Percentiles rank a stretch among this genome's conserved stretches.
Conservation (phyloP, 2,113 vertebrate species). For the Rafetus swinhoei region DNA sequence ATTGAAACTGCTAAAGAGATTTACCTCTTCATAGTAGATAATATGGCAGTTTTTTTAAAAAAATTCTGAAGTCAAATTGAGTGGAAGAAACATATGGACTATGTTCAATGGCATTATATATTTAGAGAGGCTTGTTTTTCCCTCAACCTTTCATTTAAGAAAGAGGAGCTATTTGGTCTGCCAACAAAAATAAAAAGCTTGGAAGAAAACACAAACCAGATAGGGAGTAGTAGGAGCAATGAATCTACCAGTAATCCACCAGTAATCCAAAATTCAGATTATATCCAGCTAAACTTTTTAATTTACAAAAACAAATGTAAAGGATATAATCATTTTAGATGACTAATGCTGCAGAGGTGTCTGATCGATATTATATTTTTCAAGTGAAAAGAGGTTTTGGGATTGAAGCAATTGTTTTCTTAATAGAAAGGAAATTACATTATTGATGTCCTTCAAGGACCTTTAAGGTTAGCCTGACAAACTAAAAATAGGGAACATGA, state of each 20-base stretch:
- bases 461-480: slow-evolving; percentile 1
- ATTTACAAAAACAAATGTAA: neutral
- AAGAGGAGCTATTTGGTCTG: neutral
- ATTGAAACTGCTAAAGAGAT: neutral
- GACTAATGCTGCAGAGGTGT: neutral
- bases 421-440: slow-evolving; percentile 24
- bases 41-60: neutral
- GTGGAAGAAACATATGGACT: neutral
- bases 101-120: neutral
- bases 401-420: neutral
- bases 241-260: neutral
- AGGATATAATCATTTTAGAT: neutral
- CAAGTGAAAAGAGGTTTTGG: neutral
- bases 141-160: neutral
- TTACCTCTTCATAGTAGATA: neutral
- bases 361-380: neutral
- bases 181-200: neutral
- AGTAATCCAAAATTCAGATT: neutral
- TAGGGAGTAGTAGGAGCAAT: neutral
- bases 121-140: neutral
- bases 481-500: neutral
- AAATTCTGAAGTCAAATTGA: neutral
- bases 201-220: neutral
- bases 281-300: neutral
- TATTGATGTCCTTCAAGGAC: neutral